phyloP scores from a whole-genome alignment of 2,797 vertebrate species.

The Ceyx erithaca region DNA sequence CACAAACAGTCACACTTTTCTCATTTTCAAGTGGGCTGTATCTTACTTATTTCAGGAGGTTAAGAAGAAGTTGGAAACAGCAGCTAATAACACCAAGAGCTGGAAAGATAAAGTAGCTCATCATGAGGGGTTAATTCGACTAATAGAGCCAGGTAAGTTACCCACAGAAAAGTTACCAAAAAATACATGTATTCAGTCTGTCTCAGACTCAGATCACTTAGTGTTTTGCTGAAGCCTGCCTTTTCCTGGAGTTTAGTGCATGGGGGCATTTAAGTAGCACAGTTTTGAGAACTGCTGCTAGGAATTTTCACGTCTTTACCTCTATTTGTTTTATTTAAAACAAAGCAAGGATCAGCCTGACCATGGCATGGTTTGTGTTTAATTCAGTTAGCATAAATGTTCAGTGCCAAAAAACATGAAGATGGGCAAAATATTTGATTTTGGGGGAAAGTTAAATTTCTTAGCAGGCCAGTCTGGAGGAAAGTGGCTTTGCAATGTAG shows the following conservation, averaged over 20 bases:
- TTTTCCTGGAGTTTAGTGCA: neutral
- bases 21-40: neutral
- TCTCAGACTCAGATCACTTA: neutral
- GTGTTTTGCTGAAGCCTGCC: neutral
- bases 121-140: slow-evolving; percentile 91
- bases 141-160: slow-evolving; percentile 92
- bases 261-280: neutral
- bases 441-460: neutral
- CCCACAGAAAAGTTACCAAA: neutral
- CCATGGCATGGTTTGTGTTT: neutral
- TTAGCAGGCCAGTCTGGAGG: neutral
- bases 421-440: neutral
- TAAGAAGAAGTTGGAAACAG: slow-evolving; percentile 90
- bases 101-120: slow-evolving; percentile 97
- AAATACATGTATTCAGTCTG: neutral
- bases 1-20: neutral
- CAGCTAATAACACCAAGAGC: slow-evolving; percentile 90
- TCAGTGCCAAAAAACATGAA: neutral
- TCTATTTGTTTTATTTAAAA: neutral
- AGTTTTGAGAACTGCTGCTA: neutral
- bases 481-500: neutral
- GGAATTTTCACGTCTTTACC: neutral
- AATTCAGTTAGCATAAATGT: neutral
- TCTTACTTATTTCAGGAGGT: slow-evolving; percentile 84
- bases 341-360: neutral